Percentiles rank a stretch among this genome's conserved stretches.
Conservation (phyloP, 1,140 invertebrate genomes). For the Drosophila ambigua region DNA sequence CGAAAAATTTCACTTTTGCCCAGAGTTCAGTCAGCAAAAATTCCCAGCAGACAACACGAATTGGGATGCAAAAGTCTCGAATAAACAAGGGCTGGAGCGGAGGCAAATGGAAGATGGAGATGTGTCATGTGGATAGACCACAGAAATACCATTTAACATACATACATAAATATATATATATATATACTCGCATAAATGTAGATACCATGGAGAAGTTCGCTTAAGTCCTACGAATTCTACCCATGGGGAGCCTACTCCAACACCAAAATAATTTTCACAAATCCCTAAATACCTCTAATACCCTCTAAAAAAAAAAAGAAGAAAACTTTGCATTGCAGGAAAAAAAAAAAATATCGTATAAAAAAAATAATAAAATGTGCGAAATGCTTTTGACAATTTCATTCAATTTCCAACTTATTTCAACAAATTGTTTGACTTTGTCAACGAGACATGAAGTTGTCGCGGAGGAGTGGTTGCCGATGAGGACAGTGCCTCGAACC, state of each 20-base stretch:
- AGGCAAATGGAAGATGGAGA: background rate
- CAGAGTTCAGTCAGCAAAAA: slow-evolving; percentile 49
- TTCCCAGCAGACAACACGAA: slow-evolving; percentile 45
- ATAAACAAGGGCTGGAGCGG: slow-evolving; percentile 27
- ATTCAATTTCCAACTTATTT: slow-evolving; percentile 82
- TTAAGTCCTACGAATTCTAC: no score
- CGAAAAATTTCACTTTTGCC: slow-evolving; percentile 48
- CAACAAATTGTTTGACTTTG: slow-evolving; percentile 80
- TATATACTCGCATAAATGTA: no score
- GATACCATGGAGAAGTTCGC: no score
- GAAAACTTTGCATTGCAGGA: slow-evolving; percentile 37
- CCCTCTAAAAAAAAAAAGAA: slow-evolving; percentile 31
- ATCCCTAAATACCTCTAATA: slow-evolving; percentile 17
- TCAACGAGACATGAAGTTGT: slow-evolving; percentile 56
- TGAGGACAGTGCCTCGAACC: slow-evolving; percentile 15
- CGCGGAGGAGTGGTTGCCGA: slow-evolving; percentile 3
- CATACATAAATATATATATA: no score
- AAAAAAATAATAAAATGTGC: slow-evolving; percentile 71
- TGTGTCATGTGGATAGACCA: slow-evolving; percentile 5
- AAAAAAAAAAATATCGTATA: slow-evolving; percentile 36
- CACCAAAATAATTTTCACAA: background rate
- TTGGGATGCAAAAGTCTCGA: slow-evolving; percentile 43
- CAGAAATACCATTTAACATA: background rate
- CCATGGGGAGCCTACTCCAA: no score
- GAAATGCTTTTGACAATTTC: slow-evolving; percentile 82